Percentiles rank a stretch among this genome's conserved stretches.
Conservation (phyloP, 1,140 invertebrate species). For the Caenorhabditis tropicalis region DNA sequence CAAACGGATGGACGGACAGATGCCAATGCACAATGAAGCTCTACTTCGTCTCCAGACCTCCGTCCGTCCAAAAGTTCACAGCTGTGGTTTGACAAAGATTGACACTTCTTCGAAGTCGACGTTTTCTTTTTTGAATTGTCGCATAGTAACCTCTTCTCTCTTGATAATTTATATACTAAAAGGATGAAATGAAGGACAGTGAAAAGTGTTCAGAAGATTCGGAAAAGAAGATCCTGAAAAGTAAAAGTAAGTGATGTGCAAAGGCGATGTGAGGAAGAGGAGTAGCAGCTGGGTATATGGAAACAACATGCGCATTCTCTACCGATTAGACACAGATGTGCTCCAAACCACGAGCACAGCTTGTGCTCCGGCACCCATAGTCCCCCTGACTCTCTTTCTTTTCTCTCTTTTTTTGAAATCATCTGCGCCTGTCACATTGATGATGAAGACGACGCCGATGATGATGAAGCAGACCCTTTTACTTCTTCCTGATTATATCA, state of each 20-base stretch:
- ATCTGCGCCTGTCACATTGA: slow-evolving; percentile 3
- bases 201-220: not conserved
- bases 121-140: not conserved
- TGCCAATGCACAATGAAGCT: slow-evolving; percentile 39
- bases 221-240: not conserved
- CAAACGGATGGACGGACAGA: slow-evolving; percentile 27
- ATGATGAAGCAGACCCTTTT: not conserved
- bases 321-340: slow-evolving; percentile 44
- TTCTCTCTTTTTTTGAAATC: not conserved
- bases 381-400: not conserved
- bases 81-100: slow-evolving; percentile 41
- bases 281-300: slow-evolving; percentile 36
- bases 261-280: not conserved
- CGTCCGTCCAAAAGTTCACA: slow-evolving; percentile 24
- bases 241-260: slow-evolving; percentile 23
- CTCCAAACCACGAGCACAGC: slow-evolving; percentile 17
- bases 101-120: not conserved
- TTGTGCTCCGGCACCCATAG: slow-evolving; percentile 4
- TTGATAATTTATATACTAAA: not conserved
- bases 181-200: not conserved
- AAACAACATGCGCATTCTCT: slow-evolving; percentile 41
- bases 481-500: not conserved
- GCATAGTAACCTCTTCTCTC: not conserved
- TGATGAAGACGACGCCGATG: no score
- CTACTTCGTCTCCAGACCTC: not conserved